A percentile compares a stretch with the other conserved stretches of the same genome.
phyloP scores from a whole-genome alignment of 2,888 invertebrate species.

The Tenthredo mesomela region DNA sequence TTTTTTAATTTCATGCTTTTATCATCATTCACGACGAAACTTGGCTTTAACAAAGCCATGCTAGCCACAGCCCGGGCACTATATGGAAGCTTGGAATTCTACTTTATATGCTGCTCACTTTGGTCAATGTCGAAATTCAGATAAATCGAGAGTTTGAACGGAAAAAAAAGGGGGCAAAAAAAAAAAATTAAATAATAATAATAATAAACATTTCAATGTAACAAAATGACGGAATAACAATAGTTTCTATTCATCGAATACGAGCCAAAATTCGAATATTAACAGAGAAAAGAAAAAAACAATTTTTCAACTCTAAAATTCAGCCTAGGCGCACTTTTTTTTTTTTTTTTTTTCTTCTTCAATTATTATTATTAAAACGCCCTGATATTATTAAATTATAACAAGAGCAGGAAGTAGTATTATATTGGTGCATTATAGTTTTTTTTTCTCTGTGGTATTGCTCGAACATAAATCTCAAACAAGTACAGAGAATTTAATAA shows the following conservation, averaged over 20 bases:
- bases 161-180: not conserved
- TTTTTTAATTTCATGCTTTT: conserved; percentile 38
- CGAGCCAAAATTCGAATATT: conserved; percentile 6
- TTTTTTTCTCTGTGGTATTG: conserved; percentile 2
- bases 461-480: conserved; percentile 4
- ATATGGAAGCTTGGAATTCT: conserved; percentile 70
- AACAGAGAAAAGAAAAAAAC: not conserved
- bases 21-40: conserved; percentile 26
- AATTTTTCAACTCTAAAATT: conserved; percentile 1
- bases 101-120: conserved; percentile 55
- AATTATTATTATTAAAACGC: not conserved
- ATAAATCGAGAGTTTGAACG: not conserved
- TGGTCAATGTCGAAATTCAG: conserved; percentile 48
- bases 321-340: not conserved
- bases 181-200: not conserved
- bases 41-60: conserved; percentile 44
- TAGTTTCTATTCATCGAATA: not conserved
- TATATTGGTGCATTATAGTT: conserved; percentile 35
- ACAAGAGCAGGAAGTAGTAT: conserved; percentile 26
- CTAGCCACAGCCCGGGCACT: conserved; percentile 60
- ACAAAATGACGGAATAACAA: not conserved
- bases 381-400: conserved; percentile 19
- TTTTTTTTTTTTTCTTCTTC: too few species aligned
- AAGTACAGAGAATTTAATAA: conserved; percentile 16
- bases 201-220: not conserved